These are phyloP conservation scores for Porites rus DNA, from an alignment of 92 coral and sea anemone species.

Conservation along the genomic window DNA sequence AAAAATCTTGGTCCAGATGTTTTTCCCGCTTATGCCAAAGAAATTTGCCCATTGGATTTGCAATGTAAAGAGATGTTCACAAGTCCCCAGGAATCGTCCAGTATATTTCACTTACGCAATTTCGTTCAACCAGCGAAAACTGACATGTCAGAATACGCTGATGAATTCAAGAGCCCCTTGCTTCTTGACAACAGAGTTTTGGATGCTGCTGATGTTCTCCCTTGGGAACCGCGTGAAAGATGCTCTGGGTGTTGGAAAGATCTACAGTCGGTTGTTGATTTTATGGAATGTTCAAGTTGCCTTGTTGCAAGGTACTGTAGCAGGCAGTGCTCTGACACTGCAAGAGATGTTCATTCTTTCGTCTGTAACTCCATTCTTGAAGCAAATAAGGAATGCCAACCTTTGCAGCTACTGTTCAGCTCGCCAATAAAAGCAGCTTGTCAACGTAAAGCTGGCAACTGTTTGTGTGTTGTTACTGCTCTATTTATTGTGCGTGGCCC, in stretches of 20 bases:
- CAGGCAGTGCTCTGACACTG: background rate
- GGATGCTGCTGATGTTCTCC: background rate
- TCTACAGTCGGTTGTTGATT: background rate
- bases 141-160: too few relatives aligned
- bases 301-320: constrained; percentile 9
- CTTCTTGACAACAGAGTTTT: background rate
- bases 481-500: background rate
- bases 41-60: background rate
- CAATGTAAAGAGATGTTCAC: background rate
- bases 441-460: background rate
- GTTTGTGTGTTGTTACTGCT: background rate
- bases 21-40: background rate
- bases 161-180: background rate
- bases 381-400: background rate
- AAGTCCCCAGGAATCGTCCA: background rate
- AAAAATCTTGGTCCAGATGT: background rate
- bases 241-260: background rate
- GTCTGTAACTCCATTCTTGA: background rate
- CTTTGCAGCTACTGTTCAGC: too few relatives aligned
- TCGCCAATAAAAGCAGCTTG: background rate
- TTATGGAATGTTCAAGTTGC: background rate
- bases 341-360: background rate
- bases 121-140: background rate
- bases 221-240: background rate
- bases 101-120: background rate